Evolutionary conservation across 2,113 vertebrate genomes (phyloP).

Genomic region (Coptodon rendalli): DNA sequence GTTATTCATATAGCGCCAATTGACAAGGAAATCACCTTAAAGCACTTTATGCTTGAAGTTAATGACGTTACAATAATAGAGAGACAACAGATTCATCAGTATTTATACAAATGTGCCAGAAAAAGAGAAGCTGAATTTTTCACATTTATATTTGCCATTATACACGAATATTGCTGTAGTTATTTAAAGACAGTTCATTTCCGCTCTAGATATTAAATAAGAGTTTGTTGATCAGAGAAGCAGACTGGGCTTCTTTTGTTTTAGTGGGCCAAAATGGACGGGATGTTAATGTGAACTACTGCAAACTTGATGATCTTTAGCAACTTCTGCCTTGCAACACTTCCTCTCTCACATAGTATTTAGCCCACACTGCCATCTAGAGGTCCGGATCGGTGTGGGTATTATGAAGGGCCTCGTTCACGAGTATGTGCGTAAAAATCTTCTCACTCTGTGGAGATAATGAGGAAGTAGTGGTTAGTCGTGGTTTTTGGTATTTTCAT

Average conservation of each 20-base stretch:
- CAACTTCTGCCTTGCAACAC: background rate
- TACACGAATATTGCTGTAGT: background rate
- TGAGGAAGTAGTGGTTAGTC: background rate
- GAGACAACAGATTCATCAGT: background rate
- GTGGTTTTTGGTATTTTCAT: background rate
- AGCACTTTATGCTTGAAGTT: too few species aligned
- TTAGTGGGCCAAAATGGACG: background rate
- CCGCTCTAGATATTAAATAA: fast-evolving
- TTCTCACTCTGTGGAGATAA: background rate
- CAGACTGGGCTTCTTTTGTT: background rate
- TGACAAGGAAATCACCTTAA: fast-evolving
- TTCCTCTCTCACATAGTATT: background rate
- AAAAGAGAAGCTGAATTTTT: fast-evolving
- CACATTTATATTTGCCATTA: background rate
- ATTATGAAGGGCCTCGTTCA: background rate
- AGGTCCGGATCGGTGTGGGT: background rate
- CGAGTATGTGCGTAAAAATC: background rate
- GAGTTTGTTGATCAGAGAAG: background rate
- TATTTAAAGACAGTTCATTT: background rate
- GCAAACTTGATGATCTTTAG: background rate
- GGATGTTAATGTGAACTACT: background rate
- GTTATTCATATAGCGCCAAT: background rate
- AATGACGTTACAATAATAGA: background rate
- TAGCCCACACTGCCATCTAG: background rate
- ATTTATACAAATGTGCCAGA: background rate